Base-by-base conservation (phyloP, 2,888 invertebrate species). In the Auanema sp. region DNA sequence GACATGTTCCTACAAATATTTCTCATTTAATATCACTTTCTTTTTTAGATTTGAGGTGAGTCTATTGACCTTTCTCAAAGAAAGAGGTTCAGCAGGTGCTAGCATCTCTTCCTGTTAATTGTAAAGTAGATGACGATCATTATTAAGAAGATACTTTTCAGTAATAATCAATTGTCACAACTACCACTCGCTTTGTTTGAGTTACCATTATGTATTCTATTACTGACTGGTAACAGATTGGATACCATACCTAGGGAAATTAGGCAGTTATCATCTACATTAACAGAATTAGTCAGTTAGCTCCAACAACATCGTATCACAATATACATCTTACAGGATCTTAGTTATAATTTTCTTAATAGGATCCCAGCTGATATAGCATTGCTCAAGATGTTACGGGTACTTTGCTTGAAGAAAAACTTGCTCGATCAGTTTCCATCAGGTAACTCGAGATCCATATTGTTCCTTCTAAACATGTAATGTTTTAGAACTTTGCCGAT, bases 401-500 rank as follows among this genome's bases (percentile, higher is more conserved):
- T 65, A 6, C 44, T 65, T 16, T 52, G 53, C 16, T 41, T 65
- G 47, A 44, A 61, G n/a, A 60, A 61, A 52, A 65, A 65, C 41
- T 24, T 21, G 8, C 52, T 65, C 10, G 65, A 65, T 56, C 65
- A 65, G 25, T 65, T 65, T 21, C 65, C 65, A 14, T 56, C 60
- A 16, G 59, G 59, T 59, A 25, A 53, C 25, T 12, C 12, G 1
- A 14, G 49, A 5, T 33, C 33, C 21, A 41, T n/a, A 14, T 41
- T n/a, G 18, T 56, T 14, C 5, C 4, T 10, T 5, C 2, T 56
- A 6, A 10, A 55, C 10, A 25, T 21, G 12, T 12, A 11, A n/a
- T 44, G 33, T 16, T 64, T 16, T 42, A 10, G 74, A 71, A 52
- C 16, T 72, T 14, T 72, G 71, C 42, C 57, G 68, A 4, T 42